Percentiles rank a stretch among this genome's conserved stretches.
phyloP scores from a whole-genome alignment of 2,888 invertebrate genomes.

The Creontiades dilutus region DNA sequence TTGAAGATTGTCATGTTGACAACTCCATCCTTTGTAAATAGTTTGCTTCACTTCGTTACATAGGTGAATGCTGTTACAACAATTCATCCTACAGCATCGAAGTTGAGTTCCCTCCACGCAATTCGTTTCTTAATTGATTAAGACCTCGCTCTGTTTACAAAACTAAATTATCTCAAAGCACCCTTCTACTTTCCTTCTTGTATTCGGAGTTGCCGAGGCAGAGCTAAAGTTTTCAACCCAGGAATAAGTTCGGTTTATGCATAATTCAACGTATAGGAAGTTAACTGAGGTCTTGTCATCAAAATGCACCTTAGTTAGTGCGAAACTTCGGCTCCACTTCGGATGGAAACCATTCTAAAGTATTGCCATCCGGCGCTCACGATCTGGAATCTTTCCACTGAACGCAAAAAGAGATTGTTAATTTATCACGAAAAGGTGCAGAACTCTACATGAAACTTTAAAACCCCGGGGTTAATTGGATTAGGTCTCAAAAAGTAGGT shows the following conservation, averaged over 20 bases:
- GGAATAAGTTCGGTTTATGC: slow-evolving; percentile 62
- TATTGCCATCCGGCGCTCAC: slow-evolving; percentile 1
- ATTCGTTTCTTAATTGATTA: slow-evolving; percentile 49
- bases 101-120: neutral
- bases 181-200: slow-evolving; percentile 39
- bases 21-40: neutral
- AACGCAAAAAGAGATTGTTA: slow-evolving; percentile 62
- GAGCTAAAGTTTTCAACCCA: slow-evolving; percentile 45
- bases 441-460: slow-evolving; percentile 59
- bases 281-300: slow-evolving; percentile 64
- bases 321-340: slow-evolving; percentile 37
- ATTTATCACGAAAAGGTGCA: slow-evolving; percentile 46
- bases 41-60: neutral
- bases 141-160: slow-evolving; percentile 37
- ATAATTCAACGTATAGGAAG: slow-evolving; percentile 68
- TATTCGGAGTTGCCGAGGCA: slow-evolving; percentile 28
- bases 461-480: slow-evolving; percentile 61
- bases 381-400: slow-evolving; percentile 47
- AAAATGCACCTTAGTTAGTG: slow-evolving; percentile 62
- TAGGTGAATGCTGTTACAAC: neutral
- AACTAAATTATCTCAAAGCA: slow-evolving; percentile 20
- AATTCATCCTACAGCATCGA: neutral
- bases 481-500: slow-evolving; percentile 60
- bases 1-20: neutral
- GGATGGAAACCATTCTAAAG: neutral